Evolutionary conservation across 35 echinoderm and acorn worm genomes (phyloP).

Genomic region (Heliocidaris tuberculata): DNA sequence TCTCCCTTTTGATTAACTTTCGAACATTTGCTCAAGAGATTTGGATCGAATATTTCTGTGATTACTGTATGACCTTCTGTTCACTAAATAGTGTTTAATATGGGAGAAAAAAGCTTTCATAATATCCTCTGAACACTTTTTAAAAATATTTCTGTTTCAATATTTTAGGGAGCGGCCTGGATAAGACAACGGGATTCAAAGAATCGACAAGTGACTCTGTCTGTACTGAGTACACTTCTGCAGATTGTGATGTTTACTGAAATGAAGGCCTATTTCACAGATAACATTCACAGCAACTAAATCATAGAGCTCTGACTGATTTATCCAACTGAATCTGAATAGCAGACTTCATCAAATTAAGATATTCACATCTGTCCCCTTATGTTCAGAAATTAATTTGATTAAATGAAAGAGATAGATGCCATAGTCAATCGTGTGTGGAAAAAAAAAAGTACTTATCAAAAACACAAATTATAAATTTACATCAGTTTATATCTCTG

Average conservation of each 20-base stretch:
- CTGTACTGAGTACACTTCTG: slow-evolving; percentile 76
- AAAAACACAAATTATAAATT: neutral
- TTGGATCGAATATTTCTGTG: too few relatives aligned
- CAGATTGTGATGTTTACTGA: slow-evolving; percentile 75
- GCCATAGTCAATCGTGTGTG: neutral
- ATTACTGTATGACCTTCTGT: too few relatives aligned
- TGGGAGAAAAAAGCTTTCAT: too few relatives aligned
- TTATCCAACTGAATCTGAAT: too few relatives aligned
- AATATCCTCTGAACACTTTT: too few relatives aligned
- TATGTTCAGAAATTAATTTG: neutral
- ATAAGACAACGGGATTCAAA: slow-evolving; percentile 52
- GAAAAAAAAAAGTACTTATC: neutral
- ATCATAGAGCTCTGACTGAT: too few relatives aligned
- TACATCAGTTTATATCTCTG: neutral
- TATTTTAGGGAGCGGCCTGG: slow-evolving; percentile 63
- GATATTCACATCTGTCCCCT: neutral
- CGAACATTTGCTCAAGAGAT: too few relatives aligned
- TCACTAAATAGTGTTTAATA: too few relatives aligned
- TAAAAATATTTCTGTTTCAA: too few relatives aligned
- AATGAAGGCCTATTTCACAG: neutral
- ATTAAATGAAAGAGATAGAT: neutral
- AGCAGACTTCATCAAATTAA: neutral
- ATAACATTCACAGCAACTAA: too few relatives aligned
- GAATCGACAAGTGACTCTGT: slow-evolving; percentile 63
- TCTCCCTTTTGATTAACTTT: too few relatives aligned